Evolutionary conservation across 2,797 vertebrate species (phyloP).

Genomic region (Rachycentron canadum): DNA sequence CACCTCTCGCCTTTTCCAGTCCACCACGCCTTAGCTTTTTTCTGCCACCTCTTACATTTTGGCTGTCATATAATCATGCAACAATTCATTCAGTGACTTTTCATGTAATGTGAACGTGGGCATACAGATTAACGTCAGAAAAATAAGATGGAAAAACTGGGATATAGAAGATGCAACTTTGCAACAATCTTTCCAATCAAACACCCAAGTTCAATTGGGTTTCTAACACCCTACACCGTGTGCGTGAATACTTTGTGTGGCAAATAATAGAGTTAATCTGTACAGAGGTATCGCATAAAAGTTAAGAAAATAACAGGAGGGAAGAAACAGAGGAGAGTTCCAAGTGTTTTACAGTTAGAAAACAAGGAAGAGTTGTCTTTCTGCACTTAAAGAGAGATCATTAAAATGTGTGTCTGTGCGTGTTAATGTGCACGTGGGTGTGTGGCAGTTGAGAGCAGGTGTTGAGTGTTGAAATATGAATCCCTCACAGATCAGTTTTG

Average conservation of each 20-base stretch:
- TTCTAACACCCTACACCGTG: not conserved
- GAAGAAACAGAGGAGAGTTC: not conserved
- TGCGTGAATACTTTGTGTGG: not conserved
- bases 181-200: not conserved
- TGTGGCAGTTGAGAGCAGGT: conserved; percentile 77
- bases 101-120: not conserved
- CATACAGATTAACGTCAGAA: not conserved
- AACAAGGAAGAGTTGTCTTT: conserved; percentile 41
- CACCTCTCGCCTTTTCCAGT: conserved; percentile 43
- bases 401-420: conserved; percentile 22
- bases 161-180: conserved; percentile 14
- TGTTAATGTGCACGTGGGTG: conserved; percentile 11
- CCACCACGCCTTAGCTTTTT: conserved; percentile 45
- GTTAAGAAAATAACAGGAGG: not conserved
- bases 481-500: conserved; percentile 64
- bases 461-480: conserved; percentile 78
- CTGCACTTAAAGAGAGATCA: not conserved
- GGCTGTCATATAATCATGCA: conserved; percentile 18
- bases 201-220: not conserved
- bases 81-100: conserved; percentile 6
- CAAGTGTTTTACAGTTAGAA: conserved; percentile 8
- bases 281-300: not conserved
- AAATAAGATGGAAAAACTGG: not conserved
- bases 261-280: not conserved
- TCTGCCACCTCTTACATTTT: conserved; percentile 18